Base-by-base conservation (phyloP, 2,888 invertebrate species). In the Torymus aiolomorphi region DNA sequence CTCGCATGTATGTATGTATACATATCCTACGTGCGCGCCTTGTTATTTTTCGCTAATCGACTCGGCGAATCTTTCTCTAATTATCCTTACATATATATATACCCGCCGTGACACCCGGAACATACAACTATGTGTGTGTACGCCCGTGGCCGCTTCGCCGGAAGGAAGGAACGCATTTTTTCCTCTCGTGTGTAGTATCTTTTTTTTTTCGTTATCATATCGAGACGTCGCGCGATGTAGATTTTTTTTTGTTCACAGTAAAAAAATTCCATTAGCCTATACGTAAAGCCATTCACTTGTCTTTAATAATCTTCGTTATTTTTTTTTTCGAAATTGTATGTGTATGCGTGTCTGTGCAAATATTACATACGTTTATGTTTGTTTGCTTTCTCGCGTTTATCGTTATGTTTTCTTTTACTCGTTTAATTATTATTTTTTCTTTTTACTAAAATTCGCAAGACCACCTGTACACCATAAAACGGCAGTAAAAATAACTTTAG, bases 401-500 rank as follows among this genome's bases (percentile, higher is more conserved):
- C 31, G 10, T 71, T 62, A 31, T 31, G 14, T 61, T 62, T 13
- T 65, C 51, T 57, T 76, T 61, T 66, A 14, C 62, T 61, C 63
- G 67, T 61, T 80, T 74, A 42, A 66, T 57, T 62, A 69, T 31
- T 65, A 54, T 31, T 66, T 56, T 24, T 31, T 57, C 56, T 61
- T 76, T 78, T 72, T 78, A 78, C 73, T 75, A 81, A 81, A 81
- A 76, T 78, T 42, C 81, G 80, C 83, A 84, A 81, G 51, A 78
- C 56, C 78, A 76, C 63, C 57, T 65, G 54, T 66, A 84, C 83
- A 86, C 83, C 85, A 84, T 84, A 85, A 86, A 86, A 84, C 84
- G 86, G 86, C 86, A 86, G 86, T 87, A 86, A 86, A 80, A 83
- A 85, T 83, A 84, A 83, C 84, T 84, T 84, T 85, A 82, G 80